Evolutionary conservation across 2,113 vertebrate genomes (phyloP).

Genomic region (Trematomus loennbergii): DNA sequence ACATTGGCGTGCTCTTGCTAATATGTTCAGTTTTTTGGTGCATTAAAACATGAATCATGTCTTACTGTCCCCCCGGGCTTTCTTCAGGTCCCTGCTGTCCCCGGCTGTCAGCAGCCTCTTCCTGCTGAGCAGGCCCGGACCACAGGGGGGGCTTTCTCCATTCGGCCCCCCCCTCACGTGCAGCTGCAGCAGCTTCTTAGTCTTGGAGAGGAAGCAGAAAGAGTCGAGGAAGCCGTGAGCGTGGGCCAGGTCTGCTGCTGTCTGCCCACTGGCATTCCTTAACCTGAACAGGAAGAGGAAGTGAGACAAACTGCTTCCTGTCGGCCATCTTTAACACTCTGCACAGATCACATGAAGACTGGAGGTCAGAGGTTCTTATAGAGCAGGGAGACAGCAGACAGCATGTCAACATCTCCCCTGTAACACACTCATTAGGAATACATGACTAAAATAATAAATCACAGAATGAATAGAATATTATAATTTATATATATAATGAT

Average conservation of each 20-base stretch:
- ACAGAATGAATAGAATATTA: no score
- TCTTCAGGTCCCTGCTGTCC: conserved; percentile 87
- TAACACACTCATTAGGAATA: conserved; percentile 9
- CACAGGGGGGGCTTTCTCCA: conserved; percentile 73
- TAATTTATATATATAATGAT: no score
- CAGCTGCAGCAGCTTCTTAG: conserved; percentile 86
- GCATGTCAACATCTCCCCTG: conserved; percentile 29
- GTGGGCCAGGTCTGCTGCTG: conserved; percentile 94
- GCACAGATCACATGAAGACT: background rate
- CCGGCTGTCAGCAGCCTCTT: conserved; percentile 88
- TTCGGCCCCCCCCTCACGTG: conserved; percentile 80
- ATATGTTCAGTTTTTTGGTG: no score
- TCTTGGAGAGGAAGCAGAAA: conserved; percentile 90
- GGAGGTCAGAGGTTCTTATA: conserved; percentile 1
- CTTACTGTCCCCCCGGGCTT: conserved; percentile 89
- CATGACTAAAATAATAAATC: background rate
- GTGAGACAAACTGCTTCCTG: conserved; percentile 49
- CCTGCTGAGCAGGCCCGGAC: conserved; percentile 81
- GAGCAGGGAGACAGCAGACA: conserved; percentile 49
- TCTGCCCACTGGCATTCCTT: conserved; percentile 94
- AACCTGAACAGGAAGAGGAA: conserved; percentile 87
- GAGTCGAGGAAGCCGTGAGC: conserved; percentile 94
- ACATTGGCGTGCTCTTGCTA: no score
- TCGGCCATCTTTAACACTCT: no score
- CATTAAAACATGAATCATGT: background rate